Base-by-base conservation (phyloP, 2,113 vertebrate species). In the Myiagra hebetior region DNA sequence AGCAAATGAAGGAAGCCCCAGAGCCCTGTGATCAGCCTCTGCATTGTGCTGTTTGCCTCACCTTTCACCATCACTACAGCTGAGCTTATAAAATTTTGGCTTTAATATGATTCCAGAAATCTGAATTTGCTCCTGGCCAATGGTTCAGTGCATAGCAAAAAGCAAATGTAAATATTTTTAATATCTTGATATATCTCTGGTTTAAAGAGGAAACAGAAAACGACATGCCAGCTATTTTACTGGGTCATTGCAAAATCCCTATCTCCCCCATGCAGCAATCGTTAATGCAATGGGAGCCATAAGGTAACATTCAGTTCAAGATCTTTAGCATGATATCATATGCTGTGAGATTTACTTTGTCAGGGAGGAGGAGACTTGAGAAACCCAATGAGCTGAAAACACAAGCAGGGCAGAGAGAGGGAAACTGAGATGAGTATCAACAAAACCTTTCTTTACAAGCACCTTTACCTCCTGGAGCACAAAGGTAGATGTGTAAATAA, bases 221-320 rank as follows among this genome's bases (percentile, higher is more conserved):
- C 1, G 1, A 84, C 37, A 28, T 70, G 49, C 23, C 76, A 60
- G 62, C 53, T 96, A 31, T 53, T 93, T 92, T 60, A 81, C 53
- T 6, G 35, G 83, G 49, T 89, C 88, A 69, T 84, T 91, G 88
- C 68, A 91, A 94, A 95, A 93, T 75, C 86, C 7, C 0, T 41
- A n/a, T 86, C 37, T 80, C 64, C 47, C 21, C 23, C 37, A 35
- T 6, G 8, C 44, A 95, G 79, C 85, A 84, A 62, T 81, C 0
- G 0, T 64, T 60, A 81, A 24, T 10, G 73, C 80, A 91, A 28
- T 30, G 91, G 90, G 87, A 94, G 50, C 65, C 91, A 73, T 55
- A 85, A 39, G 49, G 85, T 27, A 92, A 91, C 31, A 22, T 64
- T 95, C 83, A 77, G 90, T 91, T 95, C 96, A 96, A 91, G 96